These are phyloP conservation scores for Zaprionus inermis DNA, from an alignment of 1,140 invertebrate genomes.

Conservation along the genomic window DNA sequence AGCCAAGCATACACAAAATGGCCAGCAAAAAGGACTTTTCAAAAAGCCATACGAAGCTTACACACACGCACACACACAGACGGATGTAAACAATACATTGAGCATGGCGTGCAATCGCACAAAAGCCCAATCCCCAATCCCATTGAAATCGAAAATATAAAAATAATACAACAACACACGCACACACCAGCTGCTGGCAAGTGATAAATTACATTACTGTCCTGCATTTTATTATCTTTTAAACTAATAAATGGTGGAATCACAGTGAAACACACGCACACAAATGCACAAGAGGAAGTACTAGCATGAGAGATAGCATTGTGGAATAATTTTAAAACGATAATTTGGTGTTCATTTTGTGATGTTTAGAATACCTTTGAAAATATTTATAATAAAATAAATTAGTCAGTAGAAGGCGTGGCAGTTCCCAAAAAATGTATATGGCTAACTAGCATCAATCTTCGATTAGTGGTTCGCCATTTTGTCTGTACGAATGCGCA, in stretches of 20 bases:
- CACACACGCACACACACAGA: conserved; percentile 14
- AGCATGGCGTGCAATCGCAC: conserved; percentile 19
- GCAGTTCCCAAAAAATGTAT: no score
- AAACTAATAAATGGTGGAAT: conserved; percentile 51
- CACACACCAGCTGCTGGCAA: neutral
- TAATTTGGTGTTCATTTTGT: conserved; percentile 62
- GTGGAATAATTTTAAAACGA: conserved; percentile 8
- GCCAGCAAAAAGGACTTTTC: conserved; percentile 24
- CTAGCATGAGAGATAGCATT: neutral
- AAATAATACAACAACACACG: conserved; percentile 44
- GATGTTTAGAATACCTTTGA: conserved; percentile 33
- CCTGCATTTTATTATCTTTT: conserved; percentile 76
- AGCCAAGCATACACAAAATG: conserved; percentile 33
- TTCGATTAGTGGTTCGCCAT: no score
- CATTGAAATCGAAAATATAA: conserved; percentile 56
- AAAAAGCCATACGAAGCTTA: conserved; percentile 11
- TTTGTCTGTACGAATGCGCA: no score
- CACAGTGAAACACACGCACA: conserved; percentile 5
- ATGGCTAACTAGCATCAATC: no score
- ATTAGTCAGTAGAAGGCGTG: neutral
- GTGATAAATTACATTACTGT: conserved; percentile 66
- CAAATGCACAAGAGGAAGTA: neutral
- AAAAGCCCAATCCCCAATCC: conserved; percentile 39
- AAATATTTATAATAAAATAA: neutral
- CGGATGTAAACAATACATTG: conserved; percentile 42